Evolutionary conservation across 1,140 invertebrate genomes (phyloP).

Genomic region (Atopsyche davidsoni): DNA sequence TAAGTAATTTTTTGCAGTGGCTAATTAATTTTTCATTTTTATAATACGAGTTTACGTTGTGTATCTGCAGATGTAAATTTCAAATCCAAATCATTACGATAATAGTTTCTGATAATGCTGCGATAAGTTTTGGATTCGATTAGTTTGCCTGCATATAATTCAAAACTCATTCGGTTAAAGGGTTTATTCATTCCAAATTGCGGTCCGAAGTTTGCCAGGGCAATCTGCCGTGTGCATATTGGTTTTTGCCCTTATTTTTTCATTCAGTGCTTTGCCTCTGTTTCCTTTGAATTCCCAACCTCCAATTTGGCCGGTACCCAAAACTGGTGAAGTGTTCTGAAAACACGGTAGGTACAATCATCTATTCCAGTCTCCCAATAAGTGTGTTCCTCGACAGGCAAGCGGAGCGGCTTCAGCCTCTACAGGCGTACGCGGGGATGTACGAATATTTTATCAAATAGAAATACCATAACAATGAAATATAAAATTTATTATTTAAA

Average conservation of each 20-base stretch:
- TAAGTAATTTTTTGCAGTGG: neutral
- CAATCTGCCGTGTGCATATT: slow-evolving; percentile 30
- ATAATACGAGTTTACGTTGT: neutral
- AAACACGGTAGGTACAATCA: slow-evolving; percentile 30
- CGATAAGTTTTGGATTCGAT: neutral
- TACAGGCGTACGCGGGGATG: slow-evolving; percentile 12
- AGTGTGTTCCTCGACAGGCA: neutral
- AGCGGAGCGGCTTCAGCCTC: no score
- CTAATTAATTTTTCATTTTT: neutral
- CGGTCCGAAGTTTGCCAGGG: slow-evolving; percentile 21
- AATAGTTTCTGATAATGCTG: neutral
- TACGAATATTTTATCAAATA: slow-evolving; percentile 15
- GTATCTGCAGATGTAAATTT: neutral
- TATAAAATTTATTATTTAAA: no score
- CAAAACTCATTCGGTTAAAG: no score
- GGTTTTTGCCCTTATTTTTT: slow-evolving; percentile 28
- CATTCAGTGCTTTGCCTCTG: slow-evolving; percentile 11
- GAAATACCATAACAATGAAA: slow-evolving; percentile 22
- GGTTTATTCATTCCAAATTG: no score
- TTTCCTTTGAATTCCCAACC: slow-evolving; percentile 29
- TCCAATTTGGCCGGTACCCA: slow-evolving; percentile 30
- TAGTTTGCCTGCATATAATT: neutral
- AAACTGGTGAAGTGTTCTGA: slow-evolving; percentile 30
- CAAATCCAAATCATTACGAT: neutral
- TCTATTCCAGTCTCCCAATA: slow-evolving; percentile 23